These are phyloP conservation scores for Nycticorax nycticorax DNA, from an alignment of 2,113 vertebrate genomes.

Conservation along the genomic window DNA sequence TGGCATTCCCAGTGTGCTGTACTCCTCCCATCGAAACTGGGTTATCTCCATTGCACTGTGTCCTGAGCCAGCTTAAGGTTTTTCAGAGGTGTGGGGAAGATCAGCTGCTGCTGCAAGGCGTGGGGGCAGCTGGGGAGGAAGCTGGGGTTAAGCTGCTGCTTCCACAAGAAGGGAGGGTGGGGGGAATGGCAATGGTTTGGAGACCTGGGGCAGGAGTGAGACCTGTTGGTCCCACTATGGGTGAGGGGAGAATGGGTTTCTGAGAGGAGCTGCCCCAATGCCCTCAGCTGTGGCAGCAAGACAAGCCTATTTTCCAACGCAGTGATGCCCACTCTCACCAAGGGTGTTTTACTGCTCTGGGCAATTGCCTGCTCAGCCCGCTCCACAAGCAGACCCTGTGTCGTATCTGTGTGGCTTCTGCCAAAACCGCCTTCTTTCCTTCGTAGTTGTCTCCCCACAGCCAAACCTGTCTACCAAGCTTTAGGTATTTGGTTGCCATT, in stretches of 20 bases:
- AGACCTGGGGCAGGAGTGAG: not conserved
- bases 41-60: not conserved
- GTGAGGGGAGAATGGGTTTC: not conserved
- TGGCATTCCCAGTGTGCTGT: not conserved
- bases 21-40: rapidly evolving
- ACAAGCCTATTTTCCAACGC: not conserved
- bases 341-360: not conserved
- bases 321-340: not conserved
- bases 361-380: not conserved
- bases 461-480: not conserved
- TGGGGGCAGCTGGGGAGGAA: not conserved
- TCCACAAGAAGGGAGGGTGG: not conserved
- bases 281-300: not conserved
- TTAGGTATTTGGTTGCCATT: not conserved
- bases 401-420: not conserved
- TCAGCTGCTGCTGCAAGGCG: not conserved
- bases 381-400: not conserved
- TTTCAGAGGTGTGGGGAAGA: not conserved
- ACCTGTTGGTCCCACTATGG: not conserved
- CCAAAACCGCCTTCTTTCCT: not conserved
- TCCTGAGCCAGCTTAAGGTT: not conserved
- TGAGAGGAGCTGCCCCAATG: not conserved
- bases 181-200: not conserved
- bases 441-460: not conserved
- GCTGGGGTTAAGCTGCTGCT: not conserved